phyloP scores from a whole-genome alignment of 2,797 vertebrate genomes.

The Corythornis leucogaster region DNA sequence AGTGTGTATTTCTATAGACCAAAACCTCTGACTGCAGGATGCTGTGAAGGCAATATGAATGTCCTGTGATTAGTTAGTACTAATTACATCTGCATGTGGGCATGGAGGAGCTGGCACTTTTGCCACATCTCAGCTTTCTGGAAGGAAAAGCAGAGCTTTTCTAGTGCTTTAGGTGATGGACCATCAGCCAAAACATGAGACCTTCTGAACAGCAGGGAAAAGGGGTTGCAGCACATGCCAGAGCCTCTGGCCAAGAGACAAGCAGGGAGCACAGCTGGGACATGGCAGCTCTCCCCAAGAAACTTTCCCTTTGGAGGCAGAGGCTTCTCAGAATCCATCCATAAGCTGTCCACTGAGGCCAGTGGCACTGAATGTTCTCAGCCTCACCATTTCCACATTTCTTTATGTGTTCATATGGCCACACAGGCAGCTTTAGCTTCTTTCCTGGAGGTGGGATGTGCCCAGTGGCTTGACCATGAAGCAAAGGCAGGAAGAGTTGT shows the following conservation, averaged over 20 bases:
- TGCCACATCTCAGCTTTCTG: not conserved
- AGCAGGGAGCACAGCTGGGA: not conserved
- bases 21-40: not conserved
- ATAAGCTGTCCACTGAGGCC: not conserved
- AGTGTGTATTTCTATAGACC: not conserved
- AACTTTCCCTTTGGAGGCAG: not conserved
- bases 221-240: accelerated
- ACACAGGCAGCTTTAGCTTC: not conserved
- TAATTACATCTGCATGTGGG: not conserved
- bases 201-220: not conserved
- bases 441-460: not conserved
- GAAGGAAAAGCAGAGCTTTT: not conserved
- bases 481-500: not conserved
- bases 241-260: not conserved
- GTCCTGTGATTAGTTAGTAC: not conserved
- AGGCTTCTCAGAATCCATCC: not conserved
- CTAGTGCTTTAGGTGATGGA: not conserved
- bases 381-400: not conserved
- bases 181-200: not conserved
- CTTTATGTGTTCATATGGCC: not conserved
- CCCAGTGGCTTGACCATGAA: not conserved
- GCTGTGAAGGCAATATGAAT: not conserved
- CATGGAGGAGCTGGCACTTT: not conserved
- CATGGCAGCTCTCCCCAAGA: not conserved
- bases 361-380: not conserved